Base-by-base conservation (phyloP, 1,140 invertebrate genomes). In the Caenorhabditis tropicalis region DNA sequence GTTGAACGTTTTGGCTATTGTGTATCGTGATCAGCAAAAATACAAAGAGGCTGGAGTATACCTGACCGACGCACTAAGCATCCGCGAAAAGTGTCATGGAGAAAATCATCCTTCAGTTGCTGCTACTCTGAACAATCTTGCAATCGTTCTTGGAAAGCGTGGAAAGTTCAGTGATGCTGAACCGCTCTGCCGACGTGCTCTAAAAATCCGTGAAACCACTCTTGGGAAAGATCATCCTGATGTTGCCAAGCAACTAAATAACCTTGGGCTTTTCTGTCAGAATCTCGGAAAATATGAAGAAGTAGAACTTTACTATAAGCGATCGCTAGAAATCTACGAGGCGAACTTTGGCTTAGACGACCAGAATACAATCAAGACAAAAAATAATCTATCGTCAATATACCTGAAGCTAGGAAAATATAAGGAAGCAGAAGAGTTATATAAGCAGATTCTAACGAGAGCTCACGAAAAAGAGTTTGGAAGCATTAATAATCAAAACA, bases 381-480 rank as follows among this genome's bases (percentile, higher is more conserved):
- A 99, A 93, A 99, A 99, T 92, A 99, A 99, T 92, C 93, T 99
- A 91, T 97, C 97, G 10, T 98, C 96, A 0, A 98, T 96, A 91
- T 99, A 97, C 92, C 93, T 99, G 86, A 99, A 99, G 92, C 96
- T 98, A 93, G 96, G 96, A 65, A 99, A 99, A 93, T 99, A 98
- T 93, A 96, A 97, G 31, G 96, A 98, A 92, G 97, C 97, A 0
- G 97, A 99, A 93, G 94, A 95, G 81, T 93, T 99, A 2, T 99
- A 99, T 93, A 99, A 99, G 92, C 96, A 98, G 93, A 92, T 91
- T 46, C 92, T 99, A 83, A 98, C 96, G 24, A 93, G 96, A 89
- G 97, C 96, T 56, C 97, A 98, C 91, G 96, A 98, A 92, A 94
- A 95, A 88, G 96, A 98, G 92, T 98, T 98, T 92, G 97, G 97